Evolutionary conservation across 2,797 vertebrate genomes (phyloP).

Genomic region (Eulemur rubriventer): DNA sequence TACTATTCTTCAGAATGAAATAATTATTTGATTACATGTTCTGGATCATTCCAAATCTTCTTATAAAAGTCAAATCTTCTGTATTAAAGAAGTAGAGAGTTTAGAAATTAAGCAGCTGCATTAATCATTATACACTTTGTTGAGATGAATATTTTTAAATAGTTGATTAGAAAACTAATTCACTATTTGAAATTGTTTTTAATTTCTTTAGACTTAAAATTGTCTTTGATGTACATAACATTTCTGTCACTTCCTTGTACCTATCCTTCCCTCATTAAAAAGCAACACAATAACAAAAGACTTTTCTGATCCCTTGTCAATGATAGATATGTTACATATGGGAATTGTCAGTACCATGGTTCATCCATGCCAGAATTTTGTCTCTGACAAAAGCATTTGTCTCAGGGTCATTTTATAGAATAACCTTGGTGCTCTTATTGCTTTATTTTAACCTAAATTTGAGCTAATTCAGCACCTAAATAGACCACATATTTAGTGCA

Average conservation of each 20-base stretch:
- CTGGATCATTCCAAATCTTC: neutral
- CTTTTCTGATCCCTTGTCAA: neutral
- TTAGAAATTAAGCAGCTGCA: slow-evolving; percentile 11
- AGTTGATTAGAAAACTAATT: neutral
- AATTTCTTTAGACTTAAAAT: neutral
- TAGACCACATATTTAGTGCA: neutral
- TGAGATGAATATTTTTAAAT: slow-evolving; percentile 22
- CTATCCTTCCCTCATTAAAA: neutral
- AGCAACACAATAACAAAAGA: neutral
- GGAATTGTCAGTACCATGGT: neutral
- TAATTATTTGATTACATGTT: slow-evolving; percentile 47
- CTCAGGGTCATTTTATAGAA: neutral
- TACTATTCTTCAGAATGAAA: slow-evolving; percentile 21
- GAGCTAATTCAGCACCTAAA: neutral
- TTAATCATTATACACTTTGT: neutral
- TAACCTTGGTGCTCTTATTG: neutral
- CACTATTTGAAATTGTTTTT: neutral
- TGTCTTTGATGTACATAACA: neutral
- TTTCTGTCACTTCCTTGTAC: neutral
- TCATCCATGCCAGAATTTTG: neutral
- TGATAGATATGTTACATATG: neutral
- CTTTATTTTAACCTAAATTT: slow-evolving; percentile 7
- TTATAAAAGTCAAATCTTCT: slow-evolving; percentile 18
- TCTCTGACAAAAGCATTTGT: neutral
- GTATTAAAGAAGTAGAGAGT: neutral